These are phyloP conservation scores for Phodopus roborovskii DNA, from an alignment of 2,113 vertebrate genomes.

Conservation along the genomic window DNA sequence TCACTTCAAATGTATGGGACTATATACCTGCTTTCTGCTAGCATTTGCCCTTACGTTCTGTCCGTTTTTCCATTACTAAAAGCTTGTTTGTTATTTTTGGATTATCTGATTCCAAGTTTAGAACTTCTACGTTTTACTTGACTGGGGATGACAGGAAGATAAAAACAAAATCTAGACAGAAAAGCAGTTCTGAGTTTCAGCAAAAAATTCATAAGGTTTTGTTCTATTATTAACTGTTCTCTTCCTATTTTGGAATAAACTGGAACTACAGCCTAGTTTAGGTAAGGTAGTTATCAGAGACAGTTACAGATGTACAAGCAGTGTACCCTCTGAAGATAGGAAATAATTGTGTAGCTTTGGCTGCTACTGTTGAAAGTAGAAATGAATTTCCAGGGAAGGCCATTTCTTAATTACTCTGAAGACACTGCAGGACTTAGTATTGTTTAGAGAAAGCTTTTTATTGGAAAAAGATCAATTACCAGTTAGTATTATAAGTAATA, in stretches of 20 bases:
- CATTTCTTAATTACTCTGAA: conserved; percentile 25
- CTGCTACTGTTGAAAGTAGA: conserved; percentile 47
- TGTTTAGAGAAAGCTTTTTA: conserved; percentile 47
- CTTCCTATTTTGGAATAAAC: conserved; percentile 80
- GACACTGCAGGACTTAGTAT: background rate
- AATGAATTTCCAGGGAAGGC: conserved; percentile 58
- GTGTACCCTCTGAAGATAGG: conserved; percentile 31
- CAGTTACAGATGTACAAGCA: background rate
- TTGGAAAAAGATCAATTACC: background rate
- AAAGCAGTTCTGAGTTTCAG: conserved; percentile 65
- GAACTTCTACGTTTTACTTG: conserved; percentile 70
- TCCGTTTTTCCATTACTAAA: conserved; percentile 81
- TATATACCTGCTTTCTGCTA: conserved; percentile 69
- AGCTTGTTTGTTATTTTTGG: conserved; percentile 77
- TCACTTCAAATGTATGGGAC: conserved; percentile 30
- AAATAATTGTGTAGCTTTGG: conserved; percentile 38
- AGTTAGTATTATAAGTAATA: background rate
- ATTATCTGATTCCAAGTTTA: conserved; percentile 78
- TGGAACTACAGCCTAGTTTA: conserved; percentile 44
- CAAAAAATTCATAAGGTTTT: conserved; percentile 39
- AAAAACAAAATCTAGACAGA: conserved; percentile 65
- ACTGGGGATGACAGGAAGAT: conserved; percentile 70
- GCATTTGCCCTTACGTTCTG: conserved; percentile 57
- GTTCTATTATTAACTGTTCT: conserved; percentile 63
- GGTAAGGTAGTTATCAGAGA: conserved; percentile 4